phyloP scores from a whole-genome alignment of 2,113 vertebrate species.

The Syngnathoides biaculeatus region DNA sequence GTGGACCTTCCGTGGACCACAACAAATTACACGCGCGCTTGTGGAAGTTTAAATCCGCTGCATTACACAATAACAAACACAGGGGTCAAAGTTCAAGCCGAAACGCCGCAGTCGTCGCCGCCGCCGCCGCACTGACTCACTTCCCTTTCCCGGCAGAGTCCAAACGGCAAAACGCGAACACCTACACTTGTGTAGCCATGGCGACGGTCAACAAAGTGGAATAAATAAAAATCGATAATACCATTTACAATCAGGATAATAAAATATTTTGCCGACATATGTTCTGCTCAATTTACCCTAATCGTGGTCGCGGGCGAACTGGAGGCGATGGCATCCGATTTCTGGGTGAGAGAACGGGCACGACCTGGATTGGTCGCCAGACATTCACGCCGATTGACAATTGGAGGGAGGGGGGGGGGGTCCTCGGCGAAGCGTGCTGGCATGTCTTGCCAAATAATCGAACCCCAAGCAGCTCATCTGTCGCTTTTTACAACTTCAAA shows the following conservation, averaged over 20 bases:
- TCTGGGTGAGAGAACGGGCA: neutral
- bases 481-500: neutral
- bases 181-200: neutral
- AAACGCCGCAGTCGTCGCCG: neutral
- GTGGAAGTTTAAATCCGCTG: constrained; percentile 25
- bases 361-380: neutral
- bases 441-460: too few relatives aligned
- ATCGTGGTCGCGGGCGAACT: too few relatives aligned
- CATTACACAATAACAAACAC: constrained; percentile 8
- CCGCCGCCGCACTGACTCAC: constrained; percentile 7
- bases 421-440: neutral
- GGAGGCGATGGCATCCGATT: too few relatives aligned
- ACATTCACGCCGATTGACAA: neutral
- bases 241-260: too few relatives aligned
- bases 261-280: too few relatives aligned
- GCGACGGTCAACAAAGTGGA: neutral
- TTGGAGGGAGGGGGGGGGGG: too few relatives aligned
- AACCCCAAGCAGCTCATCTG: too few relatives aligned
- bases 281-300: too few relatives aligned
- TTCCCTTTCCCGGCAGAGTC: constrained; percentile 12
- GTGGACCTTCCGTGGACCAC: too few relatives aligned
- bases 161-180: too few relatives aligned
- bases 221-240: too few relatives aligned
- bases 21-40: too few relatives aligned
- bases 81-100: constrained; percentile 26